Percentiles rank a stretch among this genome's conserved stretches.
Evolutionary conservation across 2,888 invertebrate species (phyloP).

Genomic region (Platycnemis pennipes): DNA sequence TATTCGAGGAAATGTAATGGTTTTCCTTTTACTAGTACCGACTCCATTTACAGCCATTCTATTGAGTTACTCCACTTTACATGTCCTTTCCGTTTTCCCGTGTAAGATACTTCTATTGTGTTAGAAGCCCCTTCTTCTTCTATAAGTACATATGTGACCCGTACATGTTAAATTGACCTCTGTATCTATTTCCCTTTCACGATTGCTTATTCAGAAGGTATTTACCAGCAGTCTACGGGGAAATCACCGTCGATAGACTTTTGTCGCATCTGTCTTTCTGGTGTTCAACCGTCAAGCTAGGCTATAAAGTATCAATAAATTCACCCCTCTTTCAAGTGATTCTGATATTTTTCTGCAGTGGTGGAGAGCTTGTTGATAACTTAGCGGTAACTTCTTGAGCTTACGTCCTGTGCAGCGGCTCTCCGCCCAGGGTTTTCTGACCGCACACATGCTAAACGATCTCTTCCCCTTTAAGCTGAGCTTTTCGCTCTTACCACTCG

Average conservation of each 20-base stretch:
- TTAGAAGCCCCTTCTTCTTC: too few relatives aligned
- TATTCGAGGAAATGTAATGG: too few relatives aligned
- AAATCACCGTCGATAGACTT: neutral
- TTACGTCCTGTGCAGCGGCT: neutral
- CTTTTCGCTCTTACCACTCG: neutral
- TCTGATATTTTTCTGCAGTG: neutral
- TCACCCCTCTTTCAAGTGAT: neutral
- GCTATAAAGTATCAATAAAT: neutral
- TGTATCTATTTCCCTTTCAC: neutral
- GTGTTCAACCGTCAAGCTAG: neutral
- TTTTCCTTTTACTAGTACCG: too few relatives aligned
- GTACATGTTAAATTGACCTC: too few relatives aligned
- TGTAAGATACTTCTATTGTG: too few relatives aligned
- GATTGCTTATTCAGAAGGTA: neutral
- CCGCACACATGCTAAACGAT: neutral
- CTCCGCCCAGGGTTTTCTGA: neutral
- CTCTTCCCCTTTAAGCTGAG: neutral
- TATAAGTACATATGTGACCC: too few relatives aligned
- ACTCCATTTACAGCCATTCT: too few relatives aligned
- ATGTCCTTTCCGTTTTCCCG: too few relatives aligned
- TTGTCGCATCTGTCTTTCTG: neutral
- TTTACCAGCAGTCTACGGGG: neutral
- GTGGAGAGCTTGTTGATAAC: neutral
- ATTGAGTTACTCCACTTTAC: too few relatives aligned
- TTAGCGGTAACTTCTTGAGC: neutral